phyloP scores from a whole-genome alignment of 1,140 invertebrate species.

The Heliconius nattereri region DNA sequence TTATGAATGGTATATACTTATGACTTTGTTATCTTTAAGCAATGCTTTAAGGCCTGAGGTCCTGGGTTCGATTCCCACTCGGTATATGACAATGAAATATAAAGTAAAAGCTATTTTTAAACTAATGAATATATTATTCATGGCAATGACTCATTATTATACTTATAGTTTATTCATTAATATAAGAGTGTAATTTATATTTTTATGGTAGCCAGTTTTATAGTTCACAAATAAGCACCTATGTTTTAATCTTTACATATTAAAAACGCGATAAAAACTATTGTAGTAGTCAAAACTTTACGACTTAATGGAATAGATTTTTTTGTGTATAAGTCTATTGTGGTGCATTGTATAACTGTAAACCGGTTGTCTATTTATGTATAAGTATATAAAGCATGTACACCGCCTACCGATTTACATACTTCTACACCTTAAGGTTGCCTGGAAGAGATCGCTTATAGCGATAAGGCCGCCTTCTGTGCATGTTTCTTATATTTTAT shows the following conservation, averaged over 20 bases:
- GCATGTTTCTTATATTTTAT: too few species aligned
- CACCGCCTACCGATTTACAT: too few species aligned
- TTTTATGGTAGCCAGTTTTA: neutral
- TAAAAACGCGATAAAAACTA: conserved; percentile 10
- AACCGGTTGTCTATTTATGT: too few species aligned
- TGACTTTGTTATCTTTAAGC: too few species aligned
- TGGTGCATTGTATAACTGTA: too few species aligned
- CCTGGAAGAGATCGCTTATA: too few species aligned
- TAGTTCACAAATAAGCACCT: conserved; percentile 11
- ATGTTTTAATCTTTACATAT: neutral
- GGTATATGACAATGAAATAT: too few species aligned
- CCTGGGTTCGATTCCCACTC: neutral
- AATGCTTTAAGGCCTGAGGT: too few species aligned
- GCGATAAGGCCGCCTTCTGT: too few species aligned
- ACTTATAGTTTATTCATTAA: neutral
- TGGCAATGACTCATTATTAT: neutral
- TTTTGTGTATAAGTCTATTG: neutral
- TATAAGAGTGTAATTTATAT: neutral
- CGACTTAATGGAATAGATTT: neutral
- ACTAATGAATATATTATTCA: neutral
- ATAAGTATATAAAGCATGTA: too few species aligned
- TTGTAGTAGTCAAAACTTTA: conserved; percentile 4
- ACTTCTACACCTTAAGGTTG: too few species aligned
- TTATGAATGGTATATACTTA: too few species aligned
- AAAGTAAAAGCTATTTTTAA: neutral